Base-by-base conservation (phyloP, 2,797 vertebrate species). In the Arnoldichthys spilopterus region DNA sequence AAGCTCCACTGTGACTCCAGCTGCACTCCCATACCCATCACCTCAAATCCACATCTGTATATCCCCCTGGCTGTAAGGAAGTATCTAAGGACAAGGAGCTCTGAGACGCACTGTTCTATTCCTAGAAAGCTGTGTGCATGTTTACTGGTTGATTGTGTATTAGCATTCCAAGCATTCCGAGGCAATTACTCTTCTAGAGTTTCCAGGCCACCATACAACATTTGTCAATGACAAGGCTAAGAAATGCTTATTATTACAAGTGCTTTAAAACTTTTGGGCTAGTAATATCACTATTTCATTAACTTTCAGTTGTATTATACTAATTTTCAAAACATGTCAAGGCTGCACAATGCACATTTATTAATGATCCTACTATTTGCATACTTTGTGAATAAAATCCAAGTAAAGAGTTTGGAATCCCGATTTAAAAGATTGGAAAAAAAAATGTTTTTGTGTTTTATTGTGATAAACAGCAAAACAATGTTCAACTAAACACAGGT, bases 21-120 rank as follows among this genome's bases (percentile, higher is more conserved):
- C 43, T 64, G 68, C 68, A 74, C 59, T 56, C 16, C 34, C 61
- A 30, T 75, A 64, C 73, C 63, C 43, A 53, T 80, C 62, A 66
- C 49, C 61, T 54, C 73, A 79, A 58, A 81, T 26, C 26, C 49
- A 26, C 47, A 81, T 79, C 32, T 73, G 54, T 71, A 81, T 83
- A 81, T 81, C 79, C 79, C 76, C 37, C 54, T 22, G 12, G 51
- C 63, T 77, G 67, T 58, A 73, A 13, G 53, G 70, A 28, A 66
- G 40, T 56, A 30, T 78, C 49, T 64, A 67, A 77, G 62, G 77
- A 59, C 69, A 72, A 1, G 34, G 71, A 74, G 68, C 76, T 66
- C 67, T 76, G 24, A 51, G 49, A 66, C 58, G 67, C 77, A 58
- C 22, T 26, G 62, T 49, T 58, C 43, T 70, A 26, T 85, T 64